Evolutionary conservation across 2,113 vertebrate genomes (phyloP).

Genomic region (Lates calcarifer): DNA sequence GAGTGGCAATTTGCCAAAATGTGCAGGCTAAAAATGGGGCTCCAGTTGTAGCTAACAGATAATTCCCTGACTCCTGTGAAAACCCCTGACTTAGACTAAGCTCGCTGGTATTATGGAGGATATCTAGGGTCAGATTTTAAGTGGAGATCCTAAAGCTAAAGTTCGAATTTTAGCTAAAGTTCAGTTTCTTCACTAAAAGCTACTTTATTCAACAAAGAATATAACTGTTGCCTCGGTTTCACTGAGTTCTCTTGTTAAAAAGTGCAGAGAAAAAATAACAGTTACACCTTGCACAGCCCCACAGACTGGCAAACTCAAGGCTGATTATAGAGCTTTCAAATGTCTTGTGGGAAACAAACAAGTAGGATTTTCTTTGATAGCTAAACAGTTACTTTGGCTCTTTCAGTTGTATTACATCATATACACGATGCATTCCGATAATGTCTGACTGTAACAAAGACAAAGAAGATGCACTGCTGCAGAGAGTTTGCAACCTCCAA

Average conservation of each 20-base stretch:
- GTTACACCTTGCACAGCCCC: not conserved
- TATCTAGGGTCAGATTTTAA: not conserved
- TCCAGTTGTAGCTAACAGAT: not conserved
- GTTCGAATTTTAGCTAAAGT: not conserved
- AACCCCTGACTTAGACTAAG: not conserved
- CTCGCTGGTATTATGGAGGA: not conserved
- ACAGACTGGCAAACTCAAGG: not conserved
- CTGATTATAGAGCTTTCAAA: too few relatives aligned
- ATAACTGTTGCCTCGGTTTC: not conserved
- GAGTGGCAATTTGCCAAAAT: too few relatives aligned
- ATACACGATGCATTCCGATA: conserved; percentile 1
- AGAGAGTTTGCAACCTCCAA: not conserved
- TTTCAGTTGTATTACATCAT: conserved; percentile 30
- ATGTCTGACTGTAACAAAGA: not conserved
- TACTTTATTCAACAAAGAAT: not conserved
- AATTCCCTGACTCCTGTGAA: too few relatives aligned
- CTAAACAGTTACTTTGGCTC: conserved; percentile 11
- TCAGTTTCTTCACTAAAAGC: not conserved
- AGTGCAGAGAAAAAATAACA: not conserved
- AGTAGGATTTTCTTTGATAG: not conserved
- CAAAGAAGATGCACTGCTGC: not conserved
- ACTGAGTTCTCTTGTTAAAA: conserved; percentile 5
- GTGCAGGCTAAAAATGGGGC: not conserved
- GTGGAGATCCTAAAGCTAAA: too few relatives aligned
- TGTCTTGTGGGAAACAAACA: too few relatives aligned